Percentiles rank a stretch among this genome's conserved stretches.
phyloP scores from a whole-genome alignment of 2,797 vertebrate genomes.

The Rhabdomys pumilio region DNA sequence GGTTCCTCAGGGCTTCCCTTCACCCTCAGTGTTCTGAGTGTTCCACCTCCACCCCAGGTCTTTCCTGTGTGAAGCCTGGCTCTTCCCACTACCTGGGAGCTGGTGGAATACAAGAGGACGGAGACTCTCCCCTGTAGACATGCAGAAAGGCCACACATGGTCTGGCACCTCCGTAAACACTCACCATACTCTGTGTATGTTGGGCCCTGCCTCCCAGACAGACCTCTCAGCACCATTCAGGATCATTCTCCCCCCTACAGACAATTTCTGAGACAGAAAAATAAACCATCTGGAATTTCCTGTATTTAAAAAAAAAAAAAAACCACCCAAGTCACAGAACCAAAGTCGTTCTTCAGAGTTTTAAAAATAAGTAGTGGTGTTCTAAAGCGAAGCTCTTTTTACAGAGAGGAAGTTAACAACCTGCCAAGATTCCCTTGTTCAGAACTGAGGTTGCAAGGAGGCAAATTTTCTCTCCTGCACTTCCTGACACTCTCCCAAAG shows the following conservation, averaged over 20 bases:
- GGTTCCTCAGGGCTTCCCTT: neutral
- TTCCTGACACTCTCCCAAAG: constrained; percentile 17
- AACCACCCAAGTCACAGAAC: constrained; percentile 73
- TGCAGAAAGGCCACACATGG: constrained; percentile 76
- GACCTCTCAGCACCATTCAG: constrained; percentile 77
- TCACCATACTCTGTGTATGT: constrained; percentile 84
- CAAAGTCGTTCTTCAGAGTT: constrained; percentile 73
- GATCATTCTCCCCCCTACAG: constrained; percentile 83
- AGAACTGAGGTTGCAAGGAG: constrained; percentile 51
- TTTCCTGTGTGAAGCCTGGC: neutral
- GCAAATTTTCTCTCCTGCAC: constrained; percentile 35
- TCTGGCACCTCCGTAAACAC: constrained; percentile 76
- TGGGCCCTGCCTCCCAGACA: constrained; percentile 84
- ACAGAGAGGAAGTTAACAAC: constrained; percentile 58
- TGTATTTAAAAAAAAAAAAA: constrained; percentile 76
- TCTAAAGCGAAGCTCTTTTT: constrained; percentile 75
- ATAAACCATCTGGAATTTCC: constrained; percentile 74
- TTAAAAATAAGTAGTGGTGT: constrained; percentile 77
- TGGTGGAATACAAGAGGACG: constrained; percentile 78
- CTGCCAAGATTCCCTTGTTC: constrained; percentile 27
- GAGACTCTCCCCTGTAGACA: constrained; percentile 74
- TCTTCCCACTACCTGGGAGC: constrained; percentile 68
- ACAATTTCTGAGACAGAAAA: constrained; percentile 77
- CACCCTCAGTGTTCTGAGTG: neutral
- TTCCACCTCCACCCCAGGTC: neutral